phyloP scores from a whole-genome alignment of 35 echinoderm and acorn worm species.

The Diadema setosum region DNA sequence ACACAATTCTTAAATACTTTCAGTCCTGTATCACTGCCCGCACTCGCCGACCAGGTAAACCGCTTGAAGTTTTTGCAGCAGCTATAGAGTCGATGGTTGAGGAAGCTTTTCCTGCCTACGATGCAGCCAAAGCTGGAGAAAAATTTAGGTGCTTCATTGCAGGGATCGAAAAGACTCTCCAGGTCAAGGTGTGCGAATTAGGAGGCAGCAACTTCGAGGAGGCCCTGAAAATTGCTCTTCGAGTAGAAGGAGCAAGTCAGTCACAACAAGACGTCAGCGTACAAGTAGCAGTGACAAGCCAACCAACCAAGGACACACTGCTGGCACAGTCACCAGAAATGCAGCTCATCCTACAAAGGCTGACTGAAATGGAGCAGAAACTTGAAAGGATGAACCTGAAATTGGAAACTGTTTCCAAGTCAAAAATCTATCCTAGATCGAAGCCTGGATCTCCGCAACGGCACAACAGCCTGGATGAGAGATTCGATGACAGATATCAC shows the following conservation, averaged over 20 bases:
- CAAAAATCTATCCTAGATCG: too few relatives aligned
- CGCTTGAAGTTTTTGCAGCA: neutral
- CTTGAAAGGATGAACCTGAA: neutral
- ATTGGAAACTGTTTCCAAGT: neutral
- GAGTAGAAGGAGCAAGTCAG: neutral
- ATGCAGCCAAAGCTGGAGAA: neutral
- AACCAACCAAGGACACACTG: neutral
- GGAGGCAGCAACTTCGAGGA: neutral
- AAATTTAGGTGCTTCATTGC: neutral
- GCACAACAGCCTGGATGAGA: neutral
- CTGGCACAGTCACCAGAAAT: neutral
- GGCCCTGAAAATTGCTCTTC: neutral
- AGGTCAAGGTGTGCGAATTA: neutral
- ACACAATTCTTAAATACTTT: neutral
- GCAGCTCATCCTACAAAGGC: neutral
- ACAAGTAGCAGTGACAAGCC: neutral
- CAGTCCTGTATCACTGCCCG: neutral
- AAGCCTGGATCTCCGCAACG: neutral
- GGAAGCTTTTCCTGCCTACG: neutral
- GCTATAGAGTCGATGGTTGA: neutral
- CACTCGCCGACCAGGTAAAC: neutral
- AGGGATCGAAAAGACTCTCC: neutral
- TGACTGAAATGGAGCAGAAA: neutral
- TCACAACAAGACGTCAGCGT: neutral
- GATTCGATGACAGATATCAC: neutral